These are phyloP conservation scores for Pegoplata infirma DNA, from an alignment of 2,888 invertebrate species.

Conservation along the genomic window DNA sequence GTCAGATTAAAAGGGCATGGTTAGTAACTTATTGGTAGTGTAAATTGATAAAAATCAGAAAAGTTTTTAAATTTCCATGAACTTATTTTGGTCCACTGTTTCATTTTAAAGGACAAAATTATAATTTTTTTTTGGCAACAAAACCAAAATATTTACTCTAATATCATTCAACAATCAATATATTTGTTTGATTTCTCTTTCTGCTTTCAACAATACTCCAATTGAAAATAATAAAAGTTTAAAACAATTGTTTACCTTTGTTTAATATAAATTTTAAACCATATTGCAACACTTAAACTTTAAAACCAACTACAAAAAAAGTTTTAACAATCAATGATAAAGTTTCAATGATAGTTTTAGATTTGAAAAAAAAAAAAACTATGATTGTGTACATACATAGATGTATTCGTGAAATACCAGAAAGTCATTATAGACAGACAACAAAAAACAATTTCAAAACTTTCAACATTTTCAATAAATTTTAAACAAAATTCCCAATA, in stretches of 20 bases:
- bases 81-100: too few species aligned
- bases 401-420: neutral
- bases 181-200: neutral
- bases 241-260: too few species aligned
- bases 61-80: too few species aligned
- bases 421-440: neutral
- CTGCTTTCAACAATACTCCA: neutral
- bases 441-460: neutral
- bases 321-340: neutral
- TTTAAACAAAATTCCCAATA: neutral
- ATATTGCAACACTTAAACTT: neutral
- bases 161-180: neutral
- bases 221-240: too few species aligned
- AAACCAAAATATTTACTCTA: too few species aligned
- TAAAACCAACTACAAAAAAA: neutral
- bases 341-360: neutral
- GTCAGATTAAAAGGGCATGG: too few species aligned
- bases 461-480: neutral
- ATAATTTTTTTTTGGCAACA: too few species aligned
- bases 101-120: too few species aligned
- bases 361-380: too few species aligned
- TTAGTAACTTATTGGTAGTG: too few species aligned
- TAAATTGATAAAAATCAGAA: too few species aligned
- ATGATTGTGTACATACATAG: too few species aligned
- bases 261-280: neutral